Conservation (phyloP, 2,113 vertebrate species). For the Corythornis vintsioides region DNA sequence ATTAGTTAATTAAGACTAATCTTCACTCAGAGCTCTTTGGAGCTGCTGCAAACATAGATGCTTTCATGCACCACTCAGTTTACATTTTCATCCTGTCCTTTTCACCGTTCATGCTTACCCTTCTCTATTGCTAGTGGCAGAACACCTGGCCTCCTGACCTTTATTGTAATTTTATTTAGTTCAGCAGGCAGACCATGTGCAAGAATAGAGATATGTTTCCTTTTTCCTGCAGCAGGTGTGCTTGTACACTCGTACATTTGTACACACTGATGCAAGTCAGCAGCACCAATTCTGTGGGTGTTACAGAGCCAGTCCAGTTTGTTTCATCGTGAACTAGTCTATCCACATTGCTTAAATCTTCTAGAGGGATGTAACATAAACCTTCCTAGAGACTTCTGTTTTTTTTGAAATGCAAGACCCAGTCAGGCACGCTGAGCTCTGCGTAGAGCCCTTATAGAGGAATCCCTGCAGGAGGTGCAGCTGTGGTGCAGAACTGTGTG, state of each 20-base stretch:
- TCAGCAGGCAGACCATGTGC: neutral
- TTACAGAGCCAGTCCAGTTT: neutral
- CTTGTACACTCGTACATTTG: neutral
- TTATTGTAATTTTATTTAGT: neutral
- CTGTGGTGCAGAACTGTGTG: neutral
- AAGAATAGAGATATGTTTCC: neutral
- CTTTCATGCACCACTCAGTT: neutral
- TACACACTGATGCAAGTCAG: neutral
- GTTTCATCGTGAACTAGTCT: neutral
- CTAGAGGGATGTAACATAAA: neutral
- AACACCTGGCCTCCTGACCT: neutral
- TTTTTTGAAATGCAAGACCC: neutral
- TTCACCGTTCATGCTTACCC: neutral
- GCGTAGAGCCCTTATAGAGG: neutral
- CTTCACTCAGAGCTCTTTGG: neutral
- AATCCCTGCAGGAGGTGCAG: neutral
- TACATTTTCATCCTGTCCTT: neutral
- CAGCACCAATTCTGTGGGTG: neutral
- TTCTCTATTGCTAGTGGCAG: neutral
- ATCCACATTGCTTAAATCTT: neutral
- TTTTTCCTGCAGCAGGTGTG: accelerated
- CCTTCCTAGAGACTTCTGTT: neutral
- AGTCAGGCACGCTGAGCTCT: neutral
- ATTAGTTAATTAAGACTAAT: neutral
- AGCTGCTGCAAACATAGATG: neutral